A percentile compares a stretch with the other conserved stretches of the same genome.
Evolutionary conservation across 2,113 vertebrate genomes (phyloP).

Genomic region (Ploceus nigricollis): DNA sequence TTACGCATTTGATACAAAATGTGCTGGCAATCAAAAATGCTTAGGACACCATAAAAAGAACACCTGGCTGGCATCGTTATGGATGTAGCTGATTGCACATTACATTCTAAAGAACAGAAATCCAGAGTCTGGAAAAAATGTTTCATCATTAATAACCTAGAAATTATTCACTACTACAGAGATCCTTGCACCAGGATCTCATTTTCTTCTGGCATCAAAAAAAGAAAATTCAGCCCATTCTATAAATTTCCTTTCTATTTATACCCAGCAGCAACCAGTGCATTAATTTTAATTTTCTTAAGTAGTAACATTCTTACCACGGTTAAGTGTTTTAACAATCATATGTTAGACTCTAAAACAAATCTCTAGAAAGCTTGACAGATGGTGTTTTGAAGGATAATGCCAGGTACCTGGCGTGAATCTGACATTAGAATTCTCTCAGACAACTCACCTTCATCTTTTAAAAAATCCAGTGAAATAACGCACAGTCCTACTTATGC

Average conservation of each 20-base stretch:
- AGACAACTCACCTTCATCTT: constrained; percentile 25
- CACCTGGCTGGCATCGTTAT: not conserved
- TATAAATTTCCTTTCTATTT: constrained; percentile 8
- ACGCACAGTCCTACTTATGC: not conserved
- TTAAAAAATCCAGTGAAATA: not conserved
- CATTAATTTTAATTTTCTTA: not conserved
- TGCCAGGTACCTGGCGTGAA: constrained; percentile 49
- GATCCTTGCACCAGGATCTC: not conserved
- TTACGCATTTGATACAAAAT: not conserved
- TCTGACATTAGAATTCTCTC: constrained; percentile 38
- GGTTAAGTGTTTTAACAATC: not conserved
- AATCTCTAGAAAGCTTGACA: constrained; percentile 63
- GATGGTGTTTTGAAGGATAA: constrained; percentile 55
- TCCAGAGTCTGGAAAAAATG: not conserved
- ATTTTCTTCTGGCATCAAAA: not conserved
- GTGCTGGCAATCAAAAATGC: not conserved
- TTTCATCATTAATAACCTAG: not conserved
- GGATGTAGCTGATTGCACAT: not conserved
- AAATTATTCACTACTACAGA: not conserved
- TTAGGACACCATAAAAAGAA: not conserved
- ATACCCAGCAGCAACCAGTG: not conserved
- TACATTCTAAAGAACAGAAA: not conserved
- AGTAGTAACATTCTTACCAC: not conserved
- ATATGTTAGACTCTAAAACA: not conserved
- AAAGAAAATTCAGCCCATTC: not conserved